These are phyloP conservation scores for Benthosema pterotum DNA, from an alignment of 2,797 vertebrate genomes.

Conservation along the genomic window DNA sequence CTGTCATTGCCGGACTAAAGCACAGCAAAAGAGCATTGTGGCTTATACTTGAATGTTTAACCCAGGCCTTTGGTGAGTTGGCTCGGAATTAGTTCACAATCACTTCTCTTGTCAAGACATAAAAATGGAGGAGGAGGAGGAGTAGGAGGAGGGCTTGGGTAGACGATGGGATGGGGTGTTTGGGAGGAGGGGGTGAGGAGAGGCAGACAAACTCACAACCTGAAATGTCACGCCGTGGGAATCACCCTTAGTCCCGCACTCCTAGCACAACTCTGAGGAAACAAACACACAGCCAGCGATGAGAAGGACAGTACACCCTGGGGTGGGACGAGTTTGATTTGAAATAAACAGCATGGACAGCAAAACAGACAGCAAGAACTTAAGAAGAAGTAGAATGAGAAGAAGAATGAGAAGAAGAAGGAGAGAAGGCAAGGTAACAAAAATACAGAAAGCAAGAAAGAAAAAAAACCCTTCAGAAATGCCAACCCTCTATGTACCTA, in stretches of 20 bases:
- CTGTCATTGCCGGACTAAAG: constrained; percentile 22
- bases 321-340: constrained; percentile 74
- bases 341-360: constrained; percentile 68
- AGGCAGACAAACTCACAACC: constrained; percentile 96
- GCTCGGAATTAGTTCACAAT: constrained; percentile 89
- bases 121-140: constrained; percentile 68
- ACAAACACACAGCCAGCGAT: constrained; percentile 98
- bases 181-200: constrained; percentile 69
- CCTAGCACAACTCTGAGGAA: constrained; percentile 99
- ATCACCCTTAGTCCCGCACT: constrained; percentile 98
- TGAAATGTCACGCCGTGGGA: constrained; percentile 99
- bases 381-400: constrained; percentile 26
- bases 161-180: constrained; percentile 24
- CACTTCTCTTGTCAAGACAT: constrained; percentile 83
- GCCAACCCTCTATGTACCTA: constrained; percentile 65
- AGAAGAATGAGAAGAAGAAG: constrained; percentile 14
- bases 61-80: constrained; percentile 85
- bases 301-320: constrained; percentile 86
- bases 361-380: constrained; percentile 44
- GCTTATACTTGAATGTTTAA: constrained; percentile 98
- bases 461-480: constrained; percentile 67
- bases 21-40: constrained; percentile 21
- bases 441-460: constrained; percentile 57
- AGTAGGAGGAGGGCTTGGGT: constrained; percentile 67
- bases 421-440: constrained; percentile 50